phyloP scores from a whole-genome alignment of 2,113 vertebrate genomes.

The Bos indicus region DNA sequence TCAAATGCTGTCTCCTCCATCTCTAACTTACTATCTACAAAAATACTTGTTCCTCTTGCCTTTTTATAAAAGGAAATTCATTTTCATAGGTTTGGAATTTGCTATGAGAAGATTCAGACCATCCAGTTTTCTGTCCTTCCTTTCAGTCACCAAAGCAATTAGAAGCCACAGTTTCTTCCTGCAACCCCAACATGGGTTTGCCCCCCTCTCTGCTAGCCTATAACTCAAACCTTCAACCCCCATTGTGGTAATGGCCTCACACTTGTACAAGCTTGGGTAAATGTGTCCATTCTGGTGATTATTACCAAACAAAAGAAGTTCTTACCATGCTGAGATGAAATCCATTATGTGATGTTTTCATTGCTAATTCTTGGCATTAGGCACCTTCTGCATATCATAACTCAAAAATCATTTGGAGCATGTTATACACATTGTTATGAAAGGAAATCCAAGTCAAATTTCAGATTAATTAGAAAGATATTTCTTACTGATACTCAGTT shows the following conservation, averaged over 20 bases:
- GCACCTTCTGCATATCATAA: not conserved
- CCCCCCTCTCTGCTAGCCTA: fast-evolving
- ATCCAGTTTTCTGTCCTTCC: not conserved
- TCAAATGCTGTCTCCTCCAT: not conserved
- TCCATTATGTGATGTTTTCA: too few species aligned
- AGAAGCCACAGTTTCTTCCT: not conserved
- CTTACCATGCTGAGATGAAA: not conserved
- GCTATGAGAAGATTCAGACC: not conserved
- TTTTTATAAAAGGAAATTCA: not conserved
- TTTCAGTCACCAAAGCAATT: not conserved
- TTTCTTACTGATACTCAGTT: not conserved
- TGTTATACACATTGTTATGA: not conserved
- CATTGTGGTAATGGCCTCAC: not conserved
- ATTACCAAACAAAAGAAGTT: not conserved
- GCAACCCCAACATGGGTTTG: not conserved
- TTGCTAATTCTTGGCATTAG: not conserved
- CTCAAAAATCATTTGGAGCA: not conserved
- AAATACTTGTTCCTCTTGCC: not conserved
- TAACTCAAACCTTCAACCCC: fast-evolving
- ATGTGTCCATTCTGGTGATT: not conserved
- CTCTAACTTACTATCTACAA: not conserved
- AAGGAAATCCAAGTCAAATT: not conserved
- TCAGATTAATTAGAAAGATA: not conserved
- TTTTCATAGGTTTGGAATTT: not conserved
- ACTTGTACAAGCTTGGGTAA: not conserved